Base-by-base conservation (phyloP, 1,140 invertebrate species). In the Drosophila leontia region DNA sequence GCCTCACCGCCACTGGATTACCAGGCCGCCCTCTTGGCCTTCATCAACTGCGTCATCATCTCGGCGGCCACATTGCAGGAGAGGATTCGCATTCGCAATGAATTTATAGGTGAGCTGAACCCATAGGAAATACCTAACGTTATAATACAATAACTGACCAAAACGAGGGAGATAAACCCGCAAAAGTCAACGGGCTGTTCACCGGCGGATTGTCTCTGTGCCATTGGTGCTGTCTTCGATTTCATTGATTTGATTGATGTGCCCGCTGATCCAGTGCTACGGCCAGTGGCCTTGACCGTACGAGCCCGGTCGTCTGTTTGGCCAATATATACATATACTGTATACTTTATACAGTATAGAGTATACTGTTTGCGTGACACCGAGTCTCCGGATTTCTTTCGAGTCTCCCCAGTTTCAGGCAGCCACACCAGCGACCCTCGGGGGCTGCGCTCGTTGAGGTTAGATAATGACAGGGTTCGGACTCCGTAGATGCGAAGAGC, bases 1-100 rank as follows among this genome's bases (percentile, higher is more conserved):
- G 23, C 51, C 37, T 11, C 58, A 3, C 77, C 83, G 15, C 83
- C 84, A 7, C 94, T 96, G 34, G 97, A 98, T 86, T 99, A 99
- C 94, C 97, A 97, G 94, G 97, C 97, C 7, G 96, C 97, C 12
- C 93, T 99, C 50, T 94, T 99, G 81, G 97, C 97, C 44, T 98
- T 99, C 93, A 96, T 99, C 93, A 99, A 99, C 94, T 99, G 98
- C 93, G 95, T 99, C 90, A 97, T 99, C 88, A 97, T 98, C 82
- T 97, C 97, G n/a, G 97, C 97, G 11, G 95, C 96, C 15, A 95
- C 96, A 17, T 94, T 98, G 48, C 96, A 97, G 68, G 97, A 99
- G 80, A 94, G 98, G 72, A 96, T 97, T 62, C 94, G 97, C 71
- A 96, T 99, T 69, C 95, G 98, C 78, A 99, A 98, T 92, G 98